phyloP scores from a whole-genome alignment of 2,797 vertebrate species.

The Anolis apletophallus region DNA sequence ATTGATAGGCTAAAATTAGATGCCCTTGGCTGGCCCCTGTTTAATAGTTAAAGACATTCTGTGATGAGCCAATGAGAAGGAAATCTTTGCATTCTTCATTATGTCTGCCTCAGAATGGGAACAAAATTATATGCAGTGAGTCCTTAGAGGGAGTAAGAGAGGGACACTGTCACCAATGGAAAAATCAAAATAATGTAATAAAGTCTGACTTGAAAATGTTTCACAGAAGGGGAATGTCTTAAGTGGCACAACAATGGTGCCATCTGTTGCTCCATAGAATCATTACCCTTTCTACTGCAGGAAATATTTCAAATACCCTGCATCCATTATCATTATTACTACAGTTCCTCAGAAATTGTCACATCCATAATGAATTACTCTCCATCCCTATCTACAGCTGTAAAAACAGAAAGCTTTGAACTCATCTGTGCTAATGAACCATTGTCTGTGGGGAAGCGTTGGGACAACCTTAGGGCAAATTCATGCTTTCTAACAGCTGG shows the following conservation, averaged over 20 bases:
- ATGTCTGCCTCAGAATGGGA: background rate
- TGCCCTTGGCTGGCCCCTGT: background rate
- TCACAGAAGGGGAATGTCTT: background rate
- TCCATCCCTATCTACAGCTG: slow-evolving; percentile 5
- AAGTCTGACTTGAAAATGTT: background rate
- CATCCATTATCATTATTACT: slow-evolving; percentile 6
- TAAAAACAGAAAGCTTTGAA: slow-evolving; percentile 19
- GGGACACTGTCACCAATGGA: background rate
- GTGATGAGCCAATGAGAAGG: background rate
- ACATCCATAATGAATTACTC: slow-evolving; percentile 7
- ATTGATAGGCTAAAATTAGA: slow-evolving; percentile 5
- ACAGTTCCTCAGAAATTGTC: background rate
- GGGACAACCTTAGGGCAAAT: slow-evolving; percentile 17
- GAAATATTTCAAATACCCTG: background rate
- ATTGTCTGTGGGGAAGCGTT: slow-evolving; percentile 13
- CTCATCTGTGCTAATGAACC: slow-evolving; percentile 26
- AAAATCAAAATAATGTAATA: slow-evolving; percentile 5
- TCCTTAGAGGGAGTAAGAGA: background rate
- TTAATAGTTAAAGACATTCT: slow-evolving; percentile 4
- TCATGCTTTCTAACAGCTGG: slow-evolving; percentile 17
- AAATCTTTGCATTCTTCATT: background rate
- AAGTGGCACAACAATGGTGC: background rate
- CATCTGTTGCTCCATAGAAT: background rate
- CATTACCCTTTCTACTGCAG: background rate
- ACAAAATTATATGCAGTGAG: background rate